These are phyloP conservation scores for Dynastes maya DNA, from an alignment of 2,888 invertebrate genomes.

Conservation along the genomic window DNA sequence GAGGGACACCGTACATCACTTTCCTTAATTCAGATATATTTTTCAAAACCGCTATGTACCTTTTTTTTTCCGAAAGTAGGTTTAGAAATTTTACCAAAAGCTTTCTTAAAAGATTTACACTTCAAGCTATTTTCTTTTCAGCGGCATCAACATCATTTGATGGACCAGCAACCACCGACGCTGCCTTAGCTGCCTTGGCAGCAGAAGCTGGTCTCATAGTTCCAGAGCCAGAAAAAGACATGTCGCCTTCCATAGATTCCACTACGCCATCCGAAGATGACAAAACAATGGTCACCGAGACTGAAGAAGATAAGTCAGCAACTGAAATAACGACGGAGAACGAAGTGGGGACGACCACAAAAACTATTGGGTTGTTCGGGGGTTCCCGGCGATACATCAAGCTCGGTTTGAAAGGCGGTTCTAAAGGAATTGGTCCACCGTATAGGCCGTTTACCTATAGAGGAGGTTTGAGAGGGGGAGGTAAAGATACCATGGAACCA, in stretches of 20 bases:
- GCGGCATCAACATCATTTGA: conserved; percentile 73
- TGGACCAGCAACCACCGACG: conserved; percentile 76
- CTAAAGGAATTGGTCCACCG: conserved; percentile 56
- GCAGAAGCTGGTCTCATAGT: conserved; percentile 77
- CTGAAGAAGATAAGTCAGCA: conserved; percentile 44
- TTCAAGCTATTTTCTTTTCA: no score
- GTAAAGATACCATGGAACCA: conserved; percentile 63
- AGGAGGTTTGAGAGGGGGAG: conserved; percentile 66
- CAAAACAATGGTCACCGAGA: conserved; percentile 45
- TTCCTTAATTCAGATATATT: no score
- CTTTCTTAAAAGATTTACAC: conserved; percentile 8
- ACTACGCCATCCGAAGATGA: conserved; percentile 49
- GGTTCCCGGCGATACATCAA: conserved; percentile 66
- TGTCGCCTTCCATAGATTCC: conserved; percentile 51
- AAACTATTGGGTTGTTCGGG: conserved; percentile 63
- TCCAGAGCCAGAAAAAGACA: conserved; percentile 65
- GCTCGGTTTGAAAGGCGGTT: conserved; percentile 66
- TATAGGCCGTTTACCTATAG: conserved; percentile 60
- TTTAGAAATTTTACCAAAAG: neutral
- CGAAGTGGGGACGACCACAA: conserved; percentile 49
- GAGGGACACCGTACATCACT: no score
- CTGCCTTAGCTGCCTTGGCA: conserved; percentile 76
- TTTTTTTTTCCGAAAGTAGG: no score
- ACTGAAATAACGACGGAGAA: conserved; percentile 45
- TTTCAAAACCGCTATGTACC: no score